A percentile compares a stretch with the other conserved stretches of the same genome.
Evolutionary conservation across 2,797 vertebrate genomes (phyloP).

Genomic region (Otolemur crassicaudatus): DNA sequence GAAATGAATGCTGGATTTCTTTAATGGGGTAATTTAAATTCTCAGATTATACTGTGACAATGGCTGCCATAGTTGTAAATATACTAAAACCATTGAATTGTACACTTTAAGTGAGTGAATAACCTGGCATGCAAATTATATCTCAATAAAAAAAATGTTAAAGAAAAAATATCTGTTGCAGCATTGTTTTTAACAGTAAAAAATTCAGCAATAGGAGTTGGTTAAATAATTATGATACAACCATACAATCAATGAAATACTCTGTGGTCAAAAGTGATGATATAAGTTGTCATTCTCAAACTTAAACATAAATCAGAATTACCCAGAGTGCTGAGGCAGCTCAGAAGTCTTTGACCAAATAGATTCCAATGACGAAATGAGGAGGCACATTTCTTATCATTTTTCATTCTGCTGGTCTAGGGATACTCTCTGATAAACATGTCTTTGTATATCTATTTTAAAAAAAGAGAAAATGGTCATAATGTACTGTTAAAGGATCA

Average conservation of each 20-base stretch:
- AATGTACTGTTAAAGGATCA: not conserved
- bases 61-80: not conserved
- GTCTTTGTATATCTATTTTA: not conserved
- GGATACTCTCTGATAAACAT: not conserved
- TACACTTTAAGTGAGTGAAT: not conserved
- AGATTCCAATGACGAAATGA: not conserved
- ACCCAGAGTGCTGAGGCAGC: not conserved
- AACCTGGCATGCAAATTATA: not conserved
- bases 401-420: not conserved
- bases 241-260: not conserved
- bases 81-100: not conserved
- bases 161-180: not conserved
- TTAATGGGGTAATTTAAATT: not conserved
- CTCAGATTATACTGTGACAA: not conserved
- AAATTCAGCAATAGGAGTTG: not conserved
- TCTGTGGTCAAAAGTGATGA: not conserved
- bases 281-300: not conserved
- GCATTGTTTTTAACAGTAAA: not conserved
- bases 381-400: not conserved
- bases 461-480: not conserved
- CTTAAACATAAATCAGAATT: not conserved
- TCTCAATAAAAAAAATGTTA: not conserved
- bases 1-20: not conserved
- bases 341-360: not conserved
- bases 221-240: not conserved